Percentiles rank a stretch among this genome's conserved stretches.
phyloP scores from a whole-genome alignment of 2,113 vertebrate species.

The Verasper variegatus region DNA sequence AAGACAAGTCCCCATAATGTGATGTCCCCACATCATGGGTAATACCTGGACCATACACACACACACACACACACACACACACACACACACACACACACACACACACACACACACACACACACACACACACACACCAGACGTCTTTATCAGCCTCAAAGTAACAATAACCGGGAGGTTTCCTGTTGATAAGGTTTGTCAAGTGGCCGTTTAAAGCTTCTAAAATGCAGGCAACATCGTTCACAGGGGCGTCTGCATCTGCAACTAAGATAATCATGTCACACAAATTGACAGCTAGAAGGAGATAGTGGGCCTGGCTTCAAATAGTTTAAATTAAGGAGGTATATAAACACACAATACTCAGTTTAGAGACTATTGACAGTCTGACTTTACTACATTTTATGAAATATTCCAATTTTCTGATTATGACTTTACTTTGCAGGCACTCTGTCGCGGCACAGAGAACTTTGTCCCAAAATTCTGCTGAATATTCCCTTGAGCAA shows the following conservation, averaged over 20 bases:
- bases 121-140: not conserved
- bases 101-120: no score
- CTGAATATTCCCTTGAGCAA: not conserved
- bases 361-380: not conserved
- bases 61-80: not conserved
- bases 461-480: not conserved
- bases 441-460: no score
- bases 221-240: conserved; percentile 49
- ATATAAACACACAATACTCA: not conserved
- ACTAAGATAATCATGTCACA: conserved; percentile 38
- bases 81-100: no score
- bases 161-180: conserved; percentile 20
- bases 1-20: no score
- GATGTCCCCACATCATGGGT: no score
- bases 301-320: conserved; percentile 31
- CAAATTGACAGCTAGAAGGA: conserved; percentile 45
- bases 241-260: conserved; percentile 2
- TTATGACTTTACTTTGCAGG: conserved; percentile 48
- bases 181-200: conserved; percentile 46
- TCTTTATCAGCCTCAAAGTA: conserved; percentile 19
- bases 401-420: not conserved
- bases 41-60: not conserved
- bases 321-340: not conserved
- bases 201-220: conserved; percentile 42
- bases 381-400: not conserved